phyloP scores from a whole-genome alignment of 2,113 vertebrate genomes.

The Corythaeola cristata region DNA sequence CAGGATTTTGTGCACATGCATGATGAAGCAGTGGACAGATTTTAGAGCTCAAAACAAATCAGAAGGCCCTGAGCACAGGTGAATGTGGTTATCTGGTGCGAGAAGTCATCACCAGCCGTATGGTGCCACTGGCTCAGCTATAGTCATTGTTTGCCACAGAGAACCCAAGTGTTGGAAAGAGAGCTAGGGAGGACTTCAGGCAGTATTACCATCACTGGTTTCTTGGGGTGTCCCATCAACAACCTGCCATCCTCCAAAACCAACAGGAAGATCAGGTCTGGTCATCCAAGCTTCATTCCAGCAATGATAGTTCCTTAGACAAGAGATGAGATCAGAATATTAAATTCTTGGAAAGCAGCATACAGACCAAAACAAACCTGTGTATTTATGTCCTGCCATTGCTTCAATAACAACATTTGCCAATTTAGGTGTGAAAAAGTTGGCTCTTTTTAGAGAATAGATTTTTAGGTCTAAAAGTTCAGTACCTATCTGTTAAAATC shows the following conservation, averaged over 20 bases:
- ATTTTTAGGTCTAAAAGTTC: background rate
- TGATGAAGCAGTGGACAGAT: background rate
- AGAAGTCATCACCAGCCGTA: background rate
- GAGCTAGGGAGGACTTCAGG: background rate
- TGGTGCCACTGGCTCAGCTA: background rate
- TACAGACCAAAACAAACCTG: background rate
- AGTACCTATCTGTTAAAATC: background rate
- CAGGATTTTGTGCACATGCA: background rate
- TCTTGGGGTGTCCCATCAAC: slow-evolving; percentile 97
- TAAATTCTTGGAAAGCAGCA: background rate
- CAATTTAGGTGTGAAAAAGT: background rate
- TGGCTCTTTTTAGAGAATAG: background rate
- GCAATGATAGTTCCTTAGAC: slow-evolving; percentile 94
- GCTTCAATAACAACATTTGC: background rate
- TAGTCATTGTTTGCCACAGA: background rate
- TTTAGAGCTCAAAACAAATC: background rate
- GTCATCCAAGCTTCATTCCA: slow-evolving; percentile 98
- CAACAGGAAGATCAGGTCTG: slow-evolving; percentile 89
- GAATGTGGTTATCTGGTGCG: background rate
- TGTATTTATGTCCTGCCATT: background rate
- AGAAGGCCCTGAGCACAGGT: background rate
- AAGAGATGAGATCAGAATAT: background rate
- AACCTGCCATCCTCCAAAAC: slow-evolving; percentile 95
- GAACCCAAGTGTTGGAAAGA: background rate
- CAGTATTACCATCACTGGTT: slow-evolving; percentile 89